Base-by-base conservation (phyloP, 2,888 invertebrate genomes). In the Papilio gigon region DNA sequence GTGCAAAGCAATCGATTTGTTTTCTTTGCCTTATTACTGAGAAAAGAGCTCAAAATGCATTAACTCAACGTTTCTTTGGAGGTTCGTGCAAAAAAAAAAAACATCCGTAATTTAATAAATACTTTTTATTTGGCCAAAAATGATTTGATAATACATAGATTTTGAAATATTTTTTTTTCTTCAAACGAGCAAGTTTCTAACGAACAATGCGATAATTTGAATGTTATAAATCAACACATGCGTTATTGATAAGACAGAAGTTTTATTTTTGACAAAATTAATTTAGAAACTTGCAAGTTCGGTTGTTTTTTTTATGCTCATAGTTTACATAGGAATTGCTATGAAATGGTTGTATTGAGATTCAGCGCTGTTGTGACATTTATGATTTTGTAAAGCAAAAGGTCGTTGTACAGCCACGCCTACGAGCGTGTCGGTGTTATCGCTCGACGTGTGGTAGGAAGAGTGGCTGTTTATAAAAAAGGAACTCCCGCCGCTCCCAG, bases 11-110 rank as follows among this genome's bases (percentile, higher is more conserved):
- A 37, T 58, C 67, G 0, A 9, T 14, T 60, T 47, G 42, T 73
- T 75, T 77, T 74, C 70, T 76, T 78, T 75, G 61, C 8, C 20
- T 20, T 6, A 22, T 17, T 6, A 42, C 17, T 5, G 2, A 17
- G 5, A 42, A 20, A 42, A 42, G 4, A n/a, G 40, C 14, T 40
- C 1, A 40, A 40, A 40, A n/a, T n/a, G n/a, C n/a, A n/a, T n/a
- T n/a, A n/a, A n/a, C 1, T n/a, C 5, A n/a, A 35, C 11, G 33
- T 35, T 35, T 9, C 9, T 5, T 5, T 40, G 12, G n/a, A n/a
- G 40, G 4, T 44, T 20, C 5, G 20, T 12, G 25, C 25, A 14
- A 50, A 11, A 44, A 9, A 11, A 22, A 17, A 30, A 30, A 17
- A n/a, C 8, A 17, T n/a, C n/a, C n/a, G 17, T 30, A 30, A 30